Base-by-base conservation (phyloP, 2,113 vertebrate species). In the Hypocryptadius cinnamomeus region DNA sequence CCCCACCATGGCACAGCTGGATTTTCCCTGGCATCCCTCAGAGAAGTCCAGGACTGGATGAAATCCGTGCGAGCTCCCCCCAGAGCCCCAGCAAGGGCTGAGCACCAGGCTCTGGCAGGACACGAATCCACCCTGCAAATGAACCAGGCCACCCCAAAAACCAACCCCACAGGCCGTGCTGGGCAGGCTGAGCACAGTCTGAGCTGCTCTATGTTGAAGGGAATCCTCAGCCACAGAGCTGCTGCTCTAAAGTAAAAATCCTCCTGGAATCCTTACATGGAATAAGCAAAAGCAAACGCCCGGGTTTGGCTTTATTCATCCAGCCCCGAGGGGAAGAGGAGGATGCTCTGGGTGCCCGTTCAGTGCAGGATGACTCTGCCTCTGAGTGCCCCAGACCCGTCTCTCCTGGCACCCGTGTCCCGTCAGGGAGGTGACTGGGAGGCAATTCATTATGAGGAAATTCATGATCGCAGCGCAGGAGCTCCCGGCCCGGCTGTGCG, bases 81-180 rank as follows among this genome's bases (percentile, higher is more conserved):
- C 7, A 40, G 20, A 66, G 27, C 9, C 39, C 24, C 54, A 15
- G 31, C 33, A 8, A n/a, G 30, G 42, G 12, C 59, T 54, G 59
- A 73, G 33, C 70, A 63, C 11, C 39, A 39, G 68, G 51, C n/a
- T 35, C 37, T 1, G 2, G 31, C 15, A 74, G 33, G 25, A 22
- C 15, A 8, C 1, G 0, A 47, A n/a, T 25, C 21, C 13, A 1
- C 35, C 11, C 77, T 48, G 40, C 15, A 47, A 53, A 76, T 0
- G 7, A 25, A 14, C 11, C 8, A 11, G 18, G 16, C 33, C 23
- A 27, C 18, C 50, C 54, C 31, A 5, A 54, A 71, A 51, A 20
- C 14, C 3, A 3, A 4, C 14, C 30, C 71, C 48, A 17, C 17
- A 12, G 13, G 8, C n/a, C 21, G 15, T 14, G 51, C 61, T 80